Base-by-base conservation (phyloP, 1,140 invertebrate genomes). In the Aphelinus certus region DNA sequence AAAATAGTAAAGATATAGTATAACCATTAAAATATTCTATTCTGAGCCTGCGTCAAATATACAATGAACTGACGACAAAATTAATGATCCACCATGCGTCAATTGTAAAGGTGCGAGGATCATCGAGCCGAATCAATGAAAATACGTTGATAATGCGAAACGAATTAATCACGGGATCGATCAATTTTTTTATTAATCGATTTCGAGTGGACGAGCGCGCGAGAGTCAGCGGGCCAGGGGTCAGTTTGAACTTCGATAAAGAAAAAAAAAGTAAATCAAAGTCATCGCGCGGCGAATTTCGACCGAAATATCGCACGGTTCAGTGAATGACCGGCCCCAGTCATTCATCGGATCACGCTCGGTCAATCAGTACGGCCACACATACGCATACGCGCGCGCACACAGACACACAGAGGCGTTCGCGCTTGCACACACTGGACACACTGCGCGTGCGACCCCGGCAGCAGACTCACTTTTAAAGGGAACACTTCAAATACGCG, bases 261-360 rank as follows among this genome's bases (percentile, higher is more conserved):
- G 71, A 71, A 63, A 67, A 76, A 76, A 76, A 76, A 76, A 71
- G 68, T 71, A 76, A 76, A 76, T 76, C 69, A 76, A 76, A 76
- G 75, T 76, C 75, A 76, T 76, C 75, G 75, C n/a, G 75, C 26
- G 26, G 26, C 26, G 69, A 76, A 76, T 76, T 76, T 67, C 68
- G 63, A 55, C 42, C 63, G 48, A 68, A 76, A 76, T 76, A 76
- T 71, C 48, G 69, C 64, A 48, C 64, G 69, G 75, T 63, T 62
- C 63, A 68, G 69, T 76, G 75, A 76, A 76, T 76, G 75, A 76
- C 75, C 75, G 69, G 73, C 69, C 75, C 63, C 75, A 76, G 68
- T 76, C 75, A 76, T 76, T 76, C 69, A 76, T 76, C 69, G 75
- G 69, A 71, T 76, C 75, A 72, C 69, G 69, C 58, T 76, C 75